phyloP scores from a whole-genome alignment of 2,113 vertebrate genomes.

The Nothocercus nigrocapillus region DNA sequence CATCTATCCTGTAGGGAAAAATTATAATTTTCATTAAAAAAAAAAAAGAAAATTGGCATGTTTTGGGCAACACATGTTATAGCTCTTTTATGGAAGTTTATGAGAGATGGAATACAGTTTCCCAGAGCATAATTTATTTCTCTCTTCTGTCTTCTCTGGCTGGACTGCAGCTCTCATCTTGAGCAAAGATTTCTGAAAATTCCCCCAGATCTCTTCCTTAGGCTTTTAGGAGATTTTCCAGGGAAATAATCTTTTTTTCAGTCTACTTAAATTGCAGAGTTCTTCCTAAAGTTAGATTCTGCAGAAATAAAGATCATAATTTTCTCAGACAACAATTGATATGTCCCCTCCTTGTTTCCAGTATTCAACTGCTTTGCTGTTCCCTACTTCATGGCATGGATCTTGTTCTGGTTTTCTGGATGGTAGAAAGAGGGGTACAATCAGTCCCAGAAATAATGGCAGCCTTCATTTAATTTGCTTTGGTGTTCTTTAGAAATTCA shows the following conservation, averaged over 20 bases:
- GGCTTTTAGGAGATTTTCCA: neutral
- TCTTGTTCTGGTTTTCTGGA: neutral
- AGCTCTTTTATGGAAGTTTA: neutral
- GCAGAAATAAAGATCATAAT: neutral
- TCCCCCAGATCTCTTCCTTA: neutral
- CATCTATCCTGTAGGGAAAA: neutral
- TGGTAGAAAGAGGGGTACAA: neutral
- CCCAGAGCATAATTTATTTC: neutral
- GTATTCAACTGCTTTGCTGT: neutral
- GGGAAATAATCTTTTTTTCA: neutral
- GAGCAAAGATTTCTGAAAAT: neutral
- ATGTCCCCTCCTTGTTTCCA: neutral
- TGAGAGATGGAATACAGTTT: neutral
- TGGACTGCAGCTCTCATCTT: neutral
- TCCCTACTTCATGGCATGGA: too few species aligned
- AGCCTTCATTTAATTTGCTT: neutral
- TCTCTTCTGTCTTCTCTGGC: neutral
- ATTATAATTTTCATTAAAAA: neutral
- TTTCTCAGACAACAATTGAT: neutral
- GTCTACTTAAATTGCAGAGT: neutral
- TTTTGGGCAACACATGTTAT: neutral
- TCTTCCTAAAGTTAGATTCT: neutral
- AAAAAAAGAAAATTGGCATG: too few species aligned
- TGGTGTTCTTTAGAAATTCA: neutral
- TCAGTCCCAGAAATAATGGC: neutral